Evolutionary conservation across 2,888 invertebrate genomes (phyloP).

Genomic region (Meloe dianella): DNA sequence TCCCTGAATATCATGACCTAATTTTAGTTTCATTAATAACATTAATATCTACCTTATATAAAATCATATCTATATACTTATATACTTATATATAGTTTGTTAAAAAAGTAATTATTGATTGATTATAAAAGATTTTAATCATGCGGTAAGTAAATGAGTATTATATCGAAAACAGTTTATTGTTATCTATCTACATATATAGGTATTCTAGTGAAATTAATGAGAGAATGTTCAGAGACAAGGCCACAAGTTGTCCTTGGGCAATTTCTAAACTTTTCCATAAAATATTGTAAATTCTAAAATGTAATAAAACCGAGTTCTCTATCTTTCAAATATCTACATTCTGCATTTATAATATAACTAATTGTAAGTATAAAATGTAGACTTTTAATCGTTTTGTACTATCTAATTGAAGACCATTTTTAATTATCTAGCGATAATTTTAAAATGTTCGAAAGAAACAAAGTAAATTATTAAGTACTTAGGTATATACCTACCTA

Average conservation of each 20-base stretch:
- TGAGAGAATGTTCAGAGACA: slow-evolving; percentile 46
- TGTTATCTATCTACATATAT: too few species aligned
- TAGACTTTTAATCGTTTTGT: slow-evolving; percentile 12
- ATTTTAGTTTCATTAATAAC: not conserved
- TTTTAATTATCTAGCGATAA: slow-evolving; percentile 10
- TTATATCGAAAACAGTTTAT: slow-evolving; percentile 13
- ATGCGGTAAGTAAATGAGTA: too few species aligned
- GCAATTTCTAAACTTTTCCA: slow-evolving; percentile 53
- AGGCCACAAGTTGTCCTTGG: slow-evolving; percentile 44
- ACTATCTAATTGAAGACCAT: slow-evolving; percentile 12
- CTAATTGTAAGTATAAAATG: too few species aligned
- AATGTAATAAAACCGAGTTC: slow-evolving; percentile 50
- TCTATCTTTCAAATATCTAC: slow-evolving; percentile 45
- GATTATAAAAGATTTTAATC: too few species aligned
- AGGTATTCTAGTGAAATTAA: slow-evolving; percentile 48
- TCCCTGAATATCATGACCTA: not conserved
- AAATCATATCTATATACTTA: not conserved
- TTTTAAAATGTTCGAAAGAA: slow-evolving; percentile 11
- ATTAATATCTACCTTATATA: not conserved
- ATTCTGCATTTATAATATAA: slow-evolving; percentile 42
- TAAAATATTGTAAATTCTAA: slow-evolving; percentile 53
- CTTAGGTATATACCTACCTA: too few species aligned
- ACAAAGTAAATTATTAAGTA: not conserved
- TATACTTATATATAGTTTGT: too few species aligned
- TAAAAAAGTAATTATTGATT: slow-evolving; percentile 12